Conservation (phyloP, 2,888 invertebrate genomes). For the Noctua pronuba region DNA sequence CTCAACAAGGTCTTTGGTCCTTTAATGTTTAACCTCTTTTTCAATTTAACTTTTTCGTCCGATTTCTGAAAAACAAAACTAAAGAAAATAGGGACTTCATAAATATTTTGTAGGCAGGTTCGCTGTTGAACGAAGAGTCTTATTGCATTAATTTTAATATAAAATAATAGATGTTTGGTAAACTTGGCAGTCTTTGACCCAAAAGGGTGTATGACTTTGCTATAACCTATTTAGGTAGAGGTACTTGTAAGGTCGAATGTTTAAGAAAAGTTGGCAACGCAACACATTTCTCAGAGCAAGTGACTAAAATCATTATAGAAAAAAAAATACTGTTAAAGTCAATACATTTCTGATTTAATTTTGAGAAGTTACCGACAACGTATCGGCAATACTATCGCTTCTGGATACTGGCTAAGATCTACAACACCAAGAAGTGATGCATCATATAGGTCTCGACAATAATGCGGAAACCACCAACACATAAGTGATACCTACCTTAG, state of each 20-base stretch:
- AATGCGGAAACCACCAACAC: background rate
- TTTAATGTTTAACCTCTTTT: background rate
- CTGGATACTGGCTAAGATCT: background rate
- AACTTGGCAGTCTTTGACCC: background rate
- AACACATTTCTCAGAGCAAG: background rate
- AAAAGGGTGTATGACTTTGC: slow-evolving; percentile 7
- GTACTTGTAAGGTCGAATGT: background rate
- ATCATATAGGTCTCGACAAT: background rate
- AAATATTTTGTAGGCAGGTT: background rate
- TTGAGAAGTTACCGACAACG: background rate
- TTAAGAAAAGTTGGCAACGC: slow-evolving; percentile 20
- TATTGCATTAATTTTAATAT: background rate
- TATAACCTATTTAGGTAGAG: slow-evolving; percentile 3
- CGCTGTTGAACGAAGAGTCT: background rate
- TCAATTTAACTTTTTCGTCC: background rate
- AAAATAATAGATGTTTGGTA: background rate
- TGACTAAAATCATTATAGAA: background rate
- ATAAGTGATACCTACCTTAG: background rate
- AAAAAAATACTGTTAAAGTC: slow-evolving; percentile 3
- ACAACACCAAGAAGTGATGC: background rate
- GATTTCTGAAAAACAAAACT: background rate
- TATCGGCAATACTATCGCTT: background rate
- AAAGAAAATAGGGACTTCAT: background rate
- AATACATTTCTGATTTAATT: slow-evolving; percentile 8
- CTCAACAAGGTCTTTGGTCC: slow-evolving; percentile 5